phyloP scores from a whole-genome alignment of 2,797 vertebrate species.

The Anas flavirostris region DNA sequence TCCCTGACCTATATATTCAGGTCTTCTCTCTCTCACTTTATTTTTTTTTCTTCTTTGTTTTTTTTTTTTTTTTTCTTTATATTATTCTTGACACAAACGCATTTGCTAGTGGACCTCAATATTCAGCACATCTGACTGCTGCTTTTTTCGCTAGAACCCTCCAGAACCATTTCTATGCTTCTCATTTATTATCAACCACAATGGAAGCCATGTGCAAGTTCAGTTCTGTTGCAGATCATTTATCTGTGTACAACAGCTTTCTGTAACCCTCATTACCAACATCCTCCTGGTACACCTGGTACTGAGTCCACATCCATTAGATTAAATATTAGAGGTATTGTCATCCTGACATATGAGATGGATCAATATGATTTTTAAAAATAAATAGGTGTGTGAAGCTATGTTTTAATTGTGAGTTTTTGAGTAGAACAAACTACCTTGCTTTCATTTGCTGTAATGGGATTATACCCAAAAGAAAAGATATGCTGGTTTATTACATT shows the following conservation, averaged over 20 bases:
- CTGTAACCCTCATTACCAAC: constrained; percentile 76
- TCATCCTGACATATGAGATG: constrained; percentile 37
- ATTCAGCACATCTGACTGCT: constrained; percentile 70
- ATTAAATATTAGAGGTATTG: constrained; percentile 58
- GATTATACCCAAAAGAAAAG: neutral
- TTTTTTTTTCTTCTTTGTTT: no score
- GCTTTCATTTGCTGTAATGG: neutral
- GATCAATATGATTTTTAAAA: neutral
- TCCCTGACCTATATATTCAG: neutral
- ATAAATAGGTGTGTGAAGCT: neutral
- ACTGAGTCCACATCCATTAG: constrained; percentile 65
- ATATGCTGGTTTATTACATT: neutral
- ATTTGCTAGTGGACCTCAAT: constrained; percentile 52
- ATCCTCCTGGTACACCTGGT: constrained; percentile 26
- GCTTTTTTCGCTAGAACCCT: constrained; percentile 5
- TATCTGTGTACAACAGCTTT: constrained; percentile 78
- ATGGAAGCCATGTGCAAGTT: constrained; percentile 47
- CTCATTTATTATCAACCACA: constrained; percentile 58
- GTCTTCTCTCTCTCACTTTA: neutral
- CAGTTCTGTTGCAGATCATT: constrained; percentile 60
- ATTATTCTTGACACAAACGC: constrained; percentile 59
- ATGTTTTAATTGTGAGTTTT: neutral
- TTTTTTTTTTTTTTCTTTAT: neutral
- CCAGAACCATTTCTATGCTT: constrained; percentile 55
- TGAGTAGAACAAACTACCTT: neutral